Percentiles rank a stretch among this genome's conserved stretches.
phyloP scores from a whole-genome alignment of 2,888 invertebrate species.

The Harmothoe impar region DNA sequence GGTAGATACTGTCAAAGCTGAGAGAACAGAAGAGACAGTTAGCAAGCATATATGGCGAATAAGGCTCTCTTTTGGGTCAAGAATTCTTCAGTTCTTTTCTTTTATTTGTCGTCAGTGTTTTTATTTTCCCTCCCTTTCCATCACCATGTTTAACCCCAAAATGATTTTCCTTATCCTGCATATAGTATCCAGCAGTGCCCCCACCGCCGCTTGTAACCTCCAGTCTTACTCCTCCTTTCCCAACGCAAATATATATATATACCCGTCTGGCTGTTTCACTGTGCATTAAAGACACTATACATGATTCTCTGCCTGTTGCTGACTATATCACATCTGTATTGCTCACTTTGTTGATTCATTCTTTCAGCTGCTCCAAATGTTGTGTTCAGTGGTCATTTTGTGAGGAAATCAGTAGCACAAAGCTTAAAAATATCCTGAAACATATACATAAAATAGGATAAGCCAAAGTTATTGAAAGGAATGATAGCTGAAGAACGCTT shows the following conservation, averaged over 20 bases:
- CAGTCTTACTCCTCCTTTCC: not conserved
- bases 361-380: slow-evolving; percentile 29
- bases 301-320: not conserved
- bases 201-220: not conserved
- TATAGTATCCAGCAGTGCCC: not conserved
- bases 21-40: no score
- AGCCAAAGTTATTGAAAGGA: no score
- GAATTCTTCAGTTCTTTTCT: not conserved
- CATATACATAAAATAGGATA: no score
- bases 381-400: not conserved
- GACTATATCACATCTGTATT: not conserved
- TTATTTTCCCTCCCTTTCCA: not conserved
- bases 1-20: no score
- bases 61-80: not conserved
- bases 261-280: not conserved
- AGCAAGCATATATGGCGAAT: not conserved
- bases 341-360: slow-evolving; percentile 11
- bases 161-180: not conserved
- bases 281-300: not conserved
- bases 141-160: not conserved
- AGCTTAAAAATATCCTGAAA: no score
- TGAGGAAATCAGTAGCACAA: no score
- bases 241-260: not conserved
- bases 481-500: no score
- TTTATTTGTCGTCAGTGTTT: not conserved